phyloP scores from a whole-genome alignment of 2,113 vertebrate species.

The Ellobius talpinus region DNA sequence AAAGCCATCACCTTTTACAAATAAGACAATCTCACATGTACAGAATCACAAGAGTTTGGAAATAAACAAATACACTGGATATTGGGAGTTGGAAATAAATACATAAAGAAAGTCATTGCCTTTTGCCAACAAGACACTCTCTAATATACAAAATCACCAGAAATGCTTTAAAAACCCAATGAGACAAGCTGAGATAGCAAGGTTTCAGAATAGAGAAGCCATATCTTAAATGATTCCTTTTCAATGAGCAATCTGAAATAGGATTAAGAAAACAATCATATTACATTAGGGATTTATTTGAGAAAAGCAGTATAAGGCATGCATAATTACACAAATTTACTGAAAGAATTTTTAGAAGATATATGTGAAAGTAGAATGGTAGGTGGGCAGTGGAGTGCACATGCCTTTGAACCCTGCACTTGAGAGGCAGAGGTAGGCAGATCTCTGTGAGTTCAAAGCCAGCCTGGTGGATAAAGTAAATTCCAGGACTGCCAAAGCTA shows the following conservation, averaged over 20 bases:
- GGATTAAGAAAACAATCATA: conserved; percentile 29
- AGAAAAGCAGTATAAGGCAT: neutral
- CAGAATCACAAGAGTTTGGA: neutral
- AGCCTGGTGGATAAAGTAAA: neutral
- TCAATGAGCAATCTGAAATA: neutral
- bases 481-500: neutral
- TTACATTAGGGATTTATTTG: neutral
- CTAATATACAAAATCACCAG: neutral
- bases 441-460: neutral
- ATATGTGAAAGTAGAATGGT: neutral
- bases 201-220: neutral
- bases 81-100: neutral
- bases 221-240: neutral
- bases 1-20: neutral
- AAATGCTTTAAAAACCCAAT: neutral
- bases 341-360: neutral
- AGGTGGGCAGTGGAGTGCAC: neutral
- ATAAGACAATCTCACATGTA: neutral
- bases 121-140: neutral
- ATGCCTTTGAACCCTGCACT: neutral
- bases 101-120: neutral
- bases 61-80: neutral
- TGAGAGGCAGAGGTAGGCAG: neutral
- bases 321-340: neutral
- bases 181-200: neutral